phyloP scores from a whole-genome alignment of 2,888 invertebrate genomes.

The Bruchidius siliquastri region DNA sequence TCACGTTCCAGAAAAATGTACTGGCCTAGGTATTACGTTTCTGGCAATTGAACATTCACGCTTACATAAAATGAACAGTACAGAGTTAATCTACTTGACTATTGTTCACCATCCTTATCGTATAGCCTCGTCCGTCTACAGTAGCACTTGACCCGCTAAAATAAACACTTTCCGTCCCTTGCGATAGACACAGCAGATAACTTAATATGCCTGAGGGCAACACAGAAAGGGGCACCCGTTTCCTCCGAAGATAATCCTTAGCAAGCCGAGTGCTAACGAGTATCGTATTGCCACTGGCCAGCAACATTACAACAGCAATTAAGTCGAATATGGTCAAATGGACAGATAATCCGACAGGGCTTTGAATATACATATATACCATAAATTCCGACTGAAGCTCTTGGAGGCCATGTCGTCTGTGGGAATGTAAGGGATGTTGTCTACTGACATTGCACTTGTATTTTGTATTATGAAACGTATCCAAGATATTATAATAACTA shows the following conservation, averaged over 20 bases:
- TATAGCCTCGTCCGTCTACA: background rate
- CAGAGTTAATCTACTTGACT: too few relatives aligned
- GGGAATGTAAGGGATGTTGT: too few relatives aligned
- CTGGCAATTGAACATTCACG: too few relatives aligned
- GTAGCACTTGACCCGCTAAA: background rate
- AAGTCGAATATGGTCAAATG: background rate
- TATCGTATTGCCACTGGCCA: background rate
- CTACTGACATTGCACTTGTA: too few relatives aligned
- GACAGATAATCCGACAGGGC: background rate
- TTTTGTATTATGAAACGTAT: too few relatives aligned
- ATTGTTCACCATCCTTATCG: too few relatives aligned
- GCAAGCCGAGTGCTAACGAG: background rate
- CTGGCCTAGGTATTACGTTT: too few relatives aligned
- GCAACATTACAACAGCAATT: background rate
- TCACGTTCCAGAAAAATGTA: too few relatives aligned
- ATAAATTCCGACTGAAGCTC: background rate
- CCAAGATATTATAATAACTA: too few relatives aligned
- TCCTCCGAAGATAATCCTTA: background rate
- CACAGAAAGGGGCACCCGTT: background rate
- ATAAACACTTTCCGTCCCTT: background rate
- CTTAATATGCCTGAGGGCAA: background rate
- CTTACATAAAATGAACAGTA: too few relatives aligned
- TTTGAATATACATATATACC: background rate
- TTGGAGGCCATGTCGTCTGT: too few relatives aligned
- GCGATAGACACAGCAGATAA: background rate